phyloP scores from a whole-genome alignment of 2,113 vertebrate genomes.

The Chrysochloris asiatica region DNA sequence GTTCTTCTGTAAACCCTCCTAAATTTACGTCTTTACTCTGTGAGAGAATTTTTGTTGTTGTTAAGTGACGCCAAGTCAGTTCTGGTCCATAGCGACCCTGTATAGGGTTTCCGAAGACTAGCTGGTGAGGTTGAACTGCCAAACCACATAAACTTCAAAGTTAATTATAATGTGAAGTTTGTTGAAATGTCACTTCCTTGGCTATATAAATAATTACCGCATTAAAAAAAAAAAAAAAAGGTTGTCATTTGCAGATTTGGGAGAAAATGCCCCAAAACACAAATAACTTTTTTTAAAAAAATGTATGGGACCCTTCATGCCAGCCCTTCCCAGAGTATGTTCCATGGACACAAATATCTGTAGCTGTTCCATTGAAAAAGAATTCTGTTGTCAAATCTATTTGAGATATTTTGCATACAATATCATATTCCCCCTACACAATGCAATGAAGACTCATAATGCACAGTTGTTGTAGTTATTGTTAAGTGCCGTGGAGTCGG shows the following conservation, averaged over 20 bases:
- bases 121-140: no score
- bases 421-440: neutral
- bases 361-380: neutral
- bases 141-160: slow-evolving; percentile 11
- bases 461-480: no score
- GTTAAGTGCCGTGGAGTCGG: no score
- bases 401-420: neutral
- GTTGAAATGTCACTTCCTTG: neutral
- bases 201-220: neutral
- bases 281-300: neutral
- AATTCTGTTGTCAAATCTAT: neutral
- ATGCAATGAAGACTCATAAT: neutral
- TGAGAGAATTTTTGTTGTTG: no score
- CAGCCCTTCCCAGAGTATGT: neutral
- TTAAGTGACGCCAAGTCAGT: no score
- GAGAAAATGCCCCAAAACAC: neutral
- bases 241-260: slow-evolving; percentile 17
- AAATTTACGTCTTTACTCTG: slow-evolving; percentile 4
- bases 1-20: neutral
- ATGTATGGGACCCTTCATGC: neutral
- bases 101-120: no score
- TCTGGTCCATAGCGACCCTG: no score
- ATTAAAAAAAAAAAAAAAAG: neutral
- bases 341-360: neutral
- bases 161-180: neutral